These are phyloP conservation scores for Tipula confusa DNA, from an alignment of 2,888 invertebrate genomes.

Conservation along the genomic window DNA sequence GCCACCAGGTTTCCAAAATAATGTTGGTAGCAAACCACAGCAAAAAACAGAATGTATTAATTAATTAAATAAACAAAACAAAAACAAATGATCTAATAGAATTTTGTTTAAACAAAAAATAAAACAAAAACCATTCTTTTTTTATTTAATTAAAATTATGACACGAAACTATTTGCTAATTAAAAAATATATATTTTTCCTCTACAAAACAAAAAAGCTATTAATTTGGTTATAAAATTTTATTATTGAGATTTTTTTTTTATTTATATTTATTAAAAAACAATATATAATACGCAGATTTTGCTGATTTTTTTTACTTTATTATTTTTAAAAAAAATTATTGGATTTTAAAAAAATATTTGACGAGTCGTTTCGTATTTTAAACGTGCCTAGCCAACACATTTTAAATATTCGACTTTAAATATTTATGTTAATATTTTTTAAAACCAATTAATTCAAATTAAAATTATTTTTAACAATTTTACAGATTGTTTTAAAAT, in stretches of 20 bases:
- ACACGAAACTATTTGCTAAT: conserved; percentile 3
- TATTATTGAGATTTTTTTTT: neutral
- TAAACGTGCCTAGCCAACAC: neutral
- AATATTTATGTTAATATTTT: neutral
- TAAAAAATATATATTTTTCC: neutral
- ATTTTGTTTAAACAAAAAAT: conserved; percentile 4
- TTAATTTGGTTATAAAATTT: neutral
- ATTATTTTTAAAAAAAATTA: neutral
- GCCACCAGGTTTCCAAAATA: conserved; percentile 43
- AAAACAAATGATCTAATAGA: neutral
- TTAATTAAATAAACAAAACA: conserved; percentile 36
- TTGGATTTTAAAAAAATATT: neutral
- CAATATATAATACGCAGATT: neutral
- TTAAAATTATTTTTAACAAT: neutral
- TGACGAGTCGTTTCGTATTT: neutral
- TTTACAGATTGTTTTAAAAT: neutral
- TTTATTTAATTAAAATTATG: neutral
- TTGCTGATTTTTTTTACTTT: neutral
- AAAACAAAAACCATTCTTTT: conserved; percentile 27
- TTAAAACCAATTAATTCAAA: neutral
- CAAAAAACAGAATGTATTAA: conserved; percentile 44
- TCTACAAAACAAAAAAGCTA: neutral
- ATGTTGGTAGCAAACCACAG: conserved; percentile 39
- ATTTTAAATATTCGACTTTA: neutral
- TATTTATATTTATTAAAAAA: neutral